Evolutionary conservation across 2,888 invertebrate genomes (phyloP).

Genomic region (Machimus atricapillus): DNA sequence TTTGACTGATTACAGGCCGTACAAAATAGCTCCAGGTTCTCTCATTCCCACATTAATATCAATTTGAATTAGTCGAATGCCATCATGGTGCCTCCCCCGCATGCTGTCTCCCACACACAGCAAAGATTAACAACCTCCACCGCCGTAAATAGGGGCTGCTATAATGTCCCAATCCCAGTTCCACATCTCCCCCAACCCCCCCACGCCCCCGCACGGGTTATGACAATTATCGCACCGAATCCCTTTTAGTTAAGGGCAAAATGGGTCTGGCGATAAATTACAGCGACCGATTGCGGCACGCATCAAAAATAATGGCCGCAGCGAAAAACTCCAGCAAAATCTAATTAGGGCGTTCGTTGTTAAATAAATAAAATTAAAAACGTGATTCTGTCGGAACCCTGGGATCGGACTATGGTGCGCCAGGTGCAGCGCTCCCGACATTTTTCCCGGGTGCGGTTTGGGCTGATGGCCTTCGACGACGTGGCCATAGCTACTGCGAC

Average conservation of each 20-base stretch:
- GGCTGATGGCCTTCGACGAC: background rate
- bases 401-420: background rate
- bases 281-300: background rate
- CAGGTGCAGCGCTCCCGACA: background rate
- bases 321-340: background rate
- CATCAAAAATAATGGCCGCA: background rate
- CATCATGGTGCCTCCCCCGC: background rate
- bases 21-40: background rate
- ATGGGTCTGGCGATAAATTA: background rate
- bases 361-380: conserved; percentile 27
- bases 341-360: conserved; percentile 15
- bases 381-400: background rate
- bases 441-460: background rate
- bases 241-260: background rate
- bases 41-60: background rate
- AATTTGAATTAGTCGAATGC: background rate
- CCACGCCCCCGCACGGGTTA: background rate
- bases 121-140: background rate
- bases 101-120: background rate
- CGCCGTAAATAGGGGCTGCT: background rate
- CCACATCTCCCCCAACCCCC: background rate
- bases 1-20: background rate
- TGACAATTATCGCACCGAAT: background rate
- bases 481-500: background rate
- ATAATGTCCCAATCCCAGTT: background rate